phyloP scores from a whole-genome alignment of 2,797 vertebrate species.

The Melanotaenia pygmaea region DNA sequence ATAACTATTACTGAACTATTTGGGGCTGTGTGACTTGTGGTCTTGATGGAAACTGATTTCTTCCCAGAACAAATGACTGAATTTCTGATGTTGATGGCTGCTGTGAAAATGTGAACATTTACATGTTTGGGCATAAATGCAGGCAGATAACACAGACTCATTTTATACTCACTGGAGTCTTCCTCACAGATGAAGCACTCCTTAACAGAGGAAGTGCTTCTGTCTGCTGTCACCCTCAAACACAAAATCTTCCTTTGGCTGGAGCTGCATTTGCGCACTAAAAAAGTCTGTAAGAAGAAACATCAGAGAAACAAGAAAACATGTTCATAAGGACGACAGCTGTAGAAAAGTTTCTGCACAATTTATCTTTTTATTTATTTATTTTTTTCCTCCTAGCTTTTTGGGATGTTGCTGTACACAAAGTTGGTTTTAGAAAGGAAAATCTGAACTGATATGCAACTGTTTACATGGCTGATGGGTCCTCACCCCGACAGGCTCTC shows the following conservation, averaged over 20 bases:
- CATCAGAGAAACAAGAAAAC: neutral
- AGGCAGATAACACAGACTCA: neutral
- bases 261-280: slow-evolving; percentile 89
- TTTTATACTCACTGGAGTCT: slow-evolving; percentile 85
- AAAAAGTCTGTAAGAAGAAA: slow-evolving; percentile 82
- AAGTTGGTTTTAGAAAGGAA: neutral
- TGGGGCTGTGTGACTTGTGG: no score
- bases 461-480: neutral
- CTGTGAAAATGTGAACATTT: no score
- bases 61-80: no score
- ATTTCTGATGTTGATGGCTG: no score
- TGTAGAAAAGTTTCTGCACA: neutral
- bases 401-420: neutral
- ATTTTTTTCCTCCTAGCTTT: neutral
- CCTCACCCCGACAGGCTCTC: slow-evolving; percentile 89
- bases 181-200: slow-evolving; percentile 88
- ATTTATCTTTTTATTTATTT: neutral
- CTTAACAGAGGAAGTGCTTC: slow-evolving; percentile 83
- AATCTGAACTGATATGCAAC: neutral
- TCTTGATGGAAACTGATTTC: no score
- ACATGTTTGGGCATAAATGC: no score
- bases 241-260: slow-evolving; percentile 88
- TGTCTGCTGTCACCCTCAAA: slow-evolving; percentile 82
- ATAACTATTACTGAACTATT: no score
- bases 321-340: neutral